phyloP scores from a whole-genome alignment of 2,888 invertebrate species.

The Lysandra bellargus region DNA sequence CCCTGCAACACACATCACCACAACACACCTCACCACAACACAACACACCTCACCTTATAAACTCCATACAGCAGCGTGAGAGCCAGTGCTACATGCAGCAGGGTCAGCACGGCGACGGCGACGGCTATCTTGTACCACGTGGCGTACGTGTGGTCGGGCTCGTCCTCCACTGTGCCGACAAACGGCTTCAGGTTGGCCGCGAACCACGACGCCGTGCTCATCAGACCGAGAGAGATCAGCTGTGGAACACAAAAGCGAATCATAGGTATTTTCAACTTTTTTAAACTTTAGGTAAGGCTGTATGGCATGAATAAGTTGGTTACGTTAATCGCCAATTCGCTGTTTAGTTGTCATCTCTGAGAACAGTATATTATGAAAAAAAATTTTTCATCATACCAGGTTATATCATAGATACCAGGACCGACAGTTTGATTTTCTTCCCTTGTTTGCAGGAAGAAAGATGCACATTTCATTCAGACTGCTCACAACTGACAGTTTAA shows the following conservation, averaged over 20 bases:
- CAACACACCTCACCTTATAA: slow-evolving; percentile 49
- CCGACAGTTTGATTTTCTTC: no score
- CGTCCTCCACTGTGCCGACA: slow-evolving; percentile 51
- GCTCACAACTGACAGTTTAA: no score
- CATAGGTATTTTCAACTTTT: no score
- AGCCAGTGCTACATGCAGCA: slow-evolving; percentile 59
- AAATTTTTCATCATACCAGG: no score
- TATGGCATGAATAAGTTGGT: no score
- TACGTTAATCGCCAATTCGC: no score
- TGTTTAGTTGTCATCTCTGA: no score
- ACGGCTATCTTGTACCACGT: slow-evolving; percentile 52
- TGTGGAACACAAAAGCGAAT: slow-evolving; percentile 41
- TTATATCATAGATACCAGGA: no score
- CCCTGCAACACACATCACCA: not conserved
- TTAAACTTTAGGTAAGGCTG: no score
- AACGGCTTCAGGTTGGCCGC: slow-evolving; percentile 49
- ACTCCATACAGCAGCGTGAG: slow-evolving; percentile 52
- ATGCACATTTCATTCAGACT: no score
- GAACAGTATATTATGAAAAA: no score
- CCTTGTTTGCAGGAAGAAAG: no score
- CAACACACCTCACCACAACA: not conserved
- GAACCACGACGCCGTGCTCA: slow-evolving; percentile 53
- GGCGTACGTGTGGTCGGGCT: slow-evolving; percentile 53
- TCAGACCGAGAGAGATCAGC: slow-evolving; percentile 52
- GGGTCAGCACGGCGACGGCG: slow-evolving; percentile 49